Base-by-base conservation (phyloP, 2,888 invertebrate genomes). In the Trichopria drosophilae region DNA sequence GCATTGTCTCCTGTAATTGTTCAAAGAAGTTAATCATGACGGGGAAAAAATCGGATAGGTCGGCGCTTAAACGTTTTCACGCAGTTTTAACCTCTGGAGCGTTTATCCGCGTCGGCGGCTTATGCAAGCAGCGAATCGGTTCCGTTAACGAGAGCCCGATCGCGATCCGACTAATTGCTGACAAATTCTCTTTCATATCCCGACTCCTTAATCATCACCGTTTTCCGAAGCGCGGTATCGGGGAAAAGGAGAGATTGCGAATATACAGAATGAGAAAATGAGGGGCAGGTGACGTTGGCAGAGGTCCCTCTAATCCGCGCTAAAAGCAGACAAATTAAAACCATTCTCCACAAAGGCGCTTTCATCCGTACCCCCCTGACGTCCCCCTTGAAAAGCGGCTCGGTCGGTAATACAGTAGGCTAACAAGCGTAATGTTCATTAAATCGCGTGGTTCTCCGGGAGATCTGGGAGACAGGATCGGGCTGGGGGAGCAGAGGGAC, bases 381-480 rank as follows among this genome's bases (percentile, higher is more conserved):
- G 19, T 45, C 20, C 29, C 39, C 43, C 40, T 43, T 52, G 43
- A 37, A 36, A 42, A 39, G 41, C 51, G 44, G 28, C 51, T 42
- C 49, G 51, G 52, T 51, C 53, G 57, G 54, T 60, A 60, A 61
- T 60, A 55, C 61, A 59, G 51, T 56, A 51, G 58, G 58, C 64
- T 66, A 65, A 66, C 64, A 63, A 60, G 65, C 64, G 59, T 67
- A 64, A 66, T 65, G 66, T 66, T 66, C 64, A 65, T 66, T 63
- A 64, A 63, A 63, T 62, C 55, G 62, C 53, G 53, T 44, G 53
- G 34, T 45, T 28, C 47, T 55, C 57, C 44, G n/a, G n/a, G n/a
- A n/a, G n/a, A n/a, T n/a, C n/a, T 20, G 40, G 40, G 26, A 16
- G 12, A 15, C n/a, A n/a, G n/a, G n/a, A n/a, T 23, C 15, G 26